Evolutionary conservation across 2,797 vertebrate species (phyloP), one percentile per base, ranked within the genome.

Genomic region (Gadopsis marmoratus): DNA sequence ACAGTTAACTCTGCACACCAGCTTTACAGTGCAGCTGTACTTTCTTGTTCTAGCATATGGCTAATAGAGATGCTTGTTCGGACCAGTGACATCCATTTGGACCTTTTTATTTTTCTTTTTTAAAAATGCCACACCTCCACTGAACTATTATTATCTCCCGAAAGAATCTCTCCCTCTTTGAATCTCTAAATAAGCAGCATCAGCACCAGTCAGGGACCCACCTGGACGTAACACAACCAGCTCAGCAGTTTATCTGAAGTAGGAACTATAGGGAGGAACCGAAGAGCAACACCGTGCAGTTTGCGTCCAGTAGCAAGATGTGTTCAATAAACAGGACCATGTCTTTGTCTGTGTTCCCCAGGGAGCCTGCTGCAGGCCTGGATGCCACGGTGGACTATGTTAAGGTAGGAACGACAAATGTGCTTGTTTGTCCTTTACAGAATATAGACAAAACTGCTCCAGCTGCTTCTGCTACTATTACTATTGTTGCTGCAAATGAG

Each of bases 291-390:
- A 11, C 2, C 5, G 4, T 59, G 53, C n/a, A 26, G 41, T 71
- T 33, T 39, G 47, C 71, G 67, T 79, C 55, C 26, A 23, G 54
- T 19, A 41, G 29, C 33, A 47, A 71, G 86, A 94, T 94, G 93
- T 93, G 89, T 78, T 94, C 93, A 79, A 78, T 94, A 77, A 94
- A 94, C 86, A 84, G 93, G 88, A 90, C 91, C 45, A 14, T 94
- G 80, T 93, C 93, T 92, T 74, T 94, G 66, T 94, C 91, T 93
- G 61, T 93, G 81, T 94, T 94, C 84, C 93, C 91, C 92, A 94
- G 93, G 86, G 93, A 94, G 48, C 89, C 91, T 3, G 68, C 86
- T 16, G 88, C 89, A 4, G 31, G 89, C 35, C 87, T 76, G 77
- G 92, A 94, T 1, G 53, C 93, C 62, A 81, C 91, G 0, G 86